Percentiles rank a stretch among this genome's conserved stretches.
phyloP scores from a whole-genome alignment of 2,888 invertebrate genomes.

The Drosophila flavopinicola region DNA sequence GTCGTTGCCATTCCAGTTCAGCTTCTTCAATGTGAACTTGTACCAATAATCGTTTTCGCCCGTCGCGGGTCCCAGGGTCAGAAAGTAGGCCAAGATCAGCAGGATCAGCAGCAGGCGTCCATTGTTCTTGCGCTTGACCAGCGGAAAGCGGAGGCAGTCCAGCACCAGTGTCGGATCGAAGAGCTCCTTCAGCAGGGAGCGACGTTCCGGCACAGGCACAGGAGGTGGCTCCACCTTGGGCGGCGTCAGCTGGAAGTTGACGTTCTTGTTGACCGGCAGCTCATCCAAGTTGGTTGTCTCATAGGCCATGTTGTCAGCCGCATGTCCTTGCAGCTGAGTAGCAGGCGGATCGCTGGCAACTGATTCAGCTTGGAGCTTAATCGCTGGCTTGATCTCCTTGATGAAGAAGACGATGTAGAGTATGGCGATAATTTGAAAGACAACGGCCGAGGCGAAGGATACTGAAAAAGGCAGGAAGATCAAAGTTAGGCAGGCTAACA shows the following conservation, averaged over 20 bases:
- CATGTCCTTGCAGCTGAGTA: slow-evolving; percentile 52
- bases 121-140: slow-evolving; percentile 79
- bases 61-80: slow-evolving; percentile 80
- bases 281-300: slow-evolving; percentile 71
- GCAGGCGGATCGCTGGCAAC: slow-evolving; percentile 28
- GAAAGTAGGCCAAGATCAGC: slow-evolving; percentile 79
- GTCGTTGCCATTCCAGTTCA: slow-evolving; percentile 83
- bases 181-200: slow-evolving; percentile 76
- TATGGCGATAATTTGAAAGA: slow-evolving; percentile 82
- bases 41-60: slow-evolving; percentile 83
- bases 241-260: slow-evolving; percentile 74
- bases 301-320: slow-evolving; percentile 76
- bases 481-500: too few species aligned
- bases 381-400: slow-evolving; percentile 72
- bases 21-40: slow-evolving; percentile 78
- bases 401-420: slow-evolving; percentile 82
- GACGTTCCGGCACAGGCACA: slow-evolving; percentile 37
- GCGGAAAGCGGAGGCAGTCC: slow-evolving; percentile 81
- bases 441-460: slow-evolving; percentile 80
- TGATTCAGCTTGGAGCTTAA: slow-evolving; percentile 16
- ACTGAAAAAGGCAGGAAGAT: too few species aligned
- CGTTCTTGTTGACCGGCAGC: slow-evolving; percentile 68
- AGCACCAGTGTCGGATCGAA: slow-evolving; percentile 83
- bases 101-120: slow-evolving; percentile 78
- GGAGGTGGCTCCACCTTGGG: slow-evolving; percentile 53